Conservation (phyloP, 2,797 vertebrate species). For the Okamejei kenojei region DNA sequence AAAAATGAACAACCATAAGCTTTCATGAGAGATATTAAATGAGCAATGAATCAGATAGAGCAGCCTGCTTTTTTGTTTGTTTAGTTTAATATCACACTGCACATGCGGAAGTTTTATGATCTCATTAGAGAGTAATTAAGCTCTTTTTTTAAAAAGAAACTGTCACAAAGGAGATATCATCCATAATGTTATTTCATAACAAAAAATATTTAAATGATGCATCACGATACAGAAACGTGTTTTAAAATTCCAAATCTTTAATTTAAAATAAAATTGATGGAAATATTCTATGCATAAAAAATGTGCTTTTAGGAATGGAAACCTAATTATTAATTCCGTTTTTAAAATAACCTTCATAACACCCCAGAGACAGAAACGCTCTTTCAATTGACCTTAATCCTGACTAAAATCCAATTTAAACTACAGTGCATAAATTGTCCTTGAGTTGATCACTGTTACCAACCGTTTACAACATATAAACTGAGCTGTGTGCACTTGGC, state of each 20-base stretch:
- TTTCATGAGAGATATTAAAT: too few relatives aligned
- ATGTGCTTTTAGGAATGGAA: not conserved
- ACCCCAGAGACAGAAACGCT: not conserved
- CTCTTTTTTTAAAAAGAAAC: not conserved
- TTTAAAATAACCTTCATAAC: not conserved
- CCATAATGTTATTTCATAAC: not conserved
- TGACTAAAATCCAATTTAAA: slow-evolving; percentile 10
- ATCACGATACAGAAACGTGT: not conserved
- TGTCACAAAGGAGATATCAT: not conserved
- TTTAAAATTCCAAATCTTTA: not conserved
- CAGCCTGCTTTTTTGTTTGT: too few relatives aligned
- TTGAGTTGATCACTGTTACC: not conserved
- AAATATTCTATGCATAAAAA: not conserved
- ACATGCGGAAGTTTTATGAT: not conserved
- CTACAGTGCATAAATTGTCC: not conserved
- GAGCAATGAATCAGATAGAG: too few relatives aligned
- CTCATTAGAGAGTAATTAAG: not conserved
- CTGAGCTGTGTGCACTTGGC: not conserved
- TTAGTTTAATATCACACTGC: not conserved
- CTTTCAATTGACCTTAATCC: not conserved
- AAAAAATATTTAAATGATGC: not conserved
- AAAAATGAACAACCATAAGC: too few relatives aligned
- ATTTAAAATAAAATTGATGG: not conserved
- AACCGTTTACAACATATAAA: not conserved
- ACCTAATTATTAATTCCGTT: not conserved